Evolutionary conservation across 2,113 vertebrate genomes (phyloP).

Genomic region (Prunella himalayana): DNA sequence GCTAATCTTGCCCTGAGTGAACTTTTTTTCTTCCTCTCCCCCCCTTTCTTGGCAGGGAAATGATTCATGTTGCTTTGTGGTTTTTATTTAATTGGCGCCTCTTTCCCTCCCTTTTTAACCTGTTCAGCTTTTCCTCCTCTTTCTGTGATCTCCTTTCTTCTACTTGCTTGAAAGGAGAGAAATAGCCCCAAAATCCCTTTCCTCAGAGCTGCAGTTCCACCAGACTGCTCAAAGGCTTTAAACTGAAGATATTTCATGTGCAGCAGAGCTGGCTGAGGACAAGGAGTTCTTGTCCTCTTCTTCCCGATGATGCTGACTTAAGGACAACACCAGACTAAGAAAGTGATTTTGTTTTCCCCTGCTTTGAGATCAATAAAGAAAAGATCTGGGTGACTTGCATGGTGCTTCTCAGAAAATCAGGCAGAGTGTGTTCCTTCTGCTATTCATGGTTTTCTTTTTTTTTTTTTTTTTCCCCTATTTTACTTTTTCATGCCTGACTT

Average conservation of each 20-base stretch:
- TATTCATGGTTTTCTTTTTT: fast-evolving
- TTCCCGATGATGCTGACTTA: not conserved
- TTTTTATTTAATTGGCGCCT: not conserved
- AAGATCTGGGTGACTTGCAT: not conserved
- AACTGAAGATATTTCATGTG: not conserved
- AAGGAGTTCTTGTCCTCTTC: not conserved
- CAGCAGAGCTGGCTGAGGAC: not conserved
- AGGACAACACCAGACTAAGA: not conserved
- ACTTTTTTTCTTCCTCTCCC: fast-evolving
- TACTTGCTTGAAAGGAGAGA: not conserved
- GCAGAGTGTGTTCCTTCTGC: not conserved
- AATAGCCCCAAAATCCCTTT: not conserved
- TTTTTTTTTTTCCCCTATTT: not conserved
- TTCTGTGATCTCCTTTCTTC: not conserved
- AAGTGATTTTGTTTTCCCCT: not conserved
- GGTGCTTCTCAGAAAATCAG: not conserved
- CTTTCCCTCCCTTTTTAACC: not conserved
- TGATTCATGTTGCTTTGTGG: not conserved
- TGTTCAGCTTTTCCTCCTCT: not conserved
- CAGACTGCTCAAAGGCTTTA: not conserved
- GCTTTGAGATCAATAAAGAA: not conserved
- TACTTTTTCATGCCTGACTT: not conserved
- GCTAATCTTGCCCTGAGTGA: not conserved
- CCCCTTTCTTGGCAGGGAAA: not conserved
- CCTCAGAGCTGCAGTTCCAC: not conserved